Evolutionary conservation across 2,113 vertebrate species (phyloP).

Genomic region (Brachionichthys hirsutus): DNA sequence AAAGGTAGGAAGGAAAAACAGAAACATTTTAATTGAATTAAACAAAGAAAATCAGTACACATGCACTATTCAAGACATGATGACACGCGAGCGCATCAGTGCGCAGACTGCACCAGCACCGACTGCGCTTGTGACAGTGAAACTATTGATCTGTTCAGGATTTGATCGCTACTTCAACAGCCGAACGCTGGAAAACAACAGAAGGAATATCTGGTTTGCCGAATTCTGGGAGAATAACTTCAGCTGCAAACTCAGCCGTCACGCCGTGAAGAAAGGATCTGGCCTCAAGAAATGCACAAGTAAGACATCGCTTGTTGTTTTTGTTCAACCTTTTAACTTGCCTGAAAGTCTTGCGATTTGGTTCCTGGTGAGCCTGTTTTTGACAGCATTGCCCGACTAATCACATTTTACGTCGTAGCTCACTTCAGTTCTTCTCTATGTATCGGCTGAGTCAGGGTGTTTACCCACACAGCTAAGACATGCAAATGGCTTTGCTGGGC

Average conservation of each 20-base stretch:
- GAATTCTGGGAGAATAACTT: conserved; percentile 87
- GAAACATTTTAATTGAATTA: conserved; percentile 4
- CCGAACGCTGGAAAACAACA: conserved; percentile 81
- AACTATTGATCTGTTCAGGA: conserved; percentile 68
- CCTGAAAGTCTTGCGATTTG: conserved; percentile 36
- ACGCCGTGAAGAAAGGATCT: conserved; percentile 76
- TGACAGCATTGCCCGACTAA: conserved; percentile 37
- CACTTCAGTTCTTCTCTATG: conserved; percentile 18
- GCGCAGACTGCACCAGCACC: conserved; percentile 4
- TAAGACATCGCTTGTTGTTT: conserved; percentile 66
- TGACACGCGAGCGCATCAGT: not conserved
- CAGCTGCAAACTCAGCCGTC: conserved; percentile 86
- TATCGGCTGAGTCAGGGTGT: conserved; percentile 62
- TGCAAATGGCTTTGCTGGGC: conserved; percentile 31
- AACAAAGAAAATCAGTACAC: not conserved
- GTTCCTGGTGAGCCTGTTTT: conserved; percentile 41
- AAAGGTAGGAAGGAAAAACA: too few species aligned
- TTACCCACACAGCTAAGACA: conserved; percentile 40
- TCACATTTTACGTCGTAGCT: conserved; percentile 38
- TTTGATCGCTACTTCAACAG: conserved; percentile 84
- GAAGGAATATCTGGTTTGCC: conserved; percentile 83
- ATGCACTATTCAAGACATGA: conserved; percentile 8
- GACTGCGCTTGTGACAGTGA: conserved; percentile 49
- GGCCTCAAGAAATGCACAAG: conserved; percentile 88
- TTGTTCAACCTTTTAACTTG: conserved; percentile 36